phyloP scores from a whole-genome alignment of 2,888 invertebrate species.

The Plebejus melissa region DNA sequence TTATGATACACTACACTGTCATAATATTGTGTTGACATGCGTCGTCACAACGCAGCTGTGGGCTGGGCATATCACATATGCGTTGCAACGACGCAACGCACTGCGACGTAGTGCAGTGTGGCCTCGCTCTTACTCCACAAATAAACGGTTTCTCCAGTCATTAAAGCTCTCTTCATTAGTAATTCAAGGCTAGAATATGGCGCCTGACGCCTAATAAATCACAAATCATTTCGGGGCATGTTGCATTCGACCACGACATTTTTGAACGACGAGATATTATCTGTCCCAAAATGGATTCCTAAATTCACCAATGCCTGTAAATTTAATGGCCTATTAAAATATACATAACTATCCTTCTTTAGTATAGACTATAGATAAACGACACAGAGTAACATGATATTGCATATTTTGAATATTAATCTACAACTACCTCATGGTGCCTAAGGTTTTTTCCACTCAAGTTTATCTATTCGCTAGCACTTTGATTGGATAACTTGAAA shows the following conservation, averaged over 20 bases:
- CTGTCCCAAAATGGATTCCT: not conserved
- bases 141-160: not conserved
- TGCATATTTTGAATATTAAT: too few relatives aligned
- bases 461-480: too few relatives aligned
- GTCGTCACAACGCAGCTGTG: not conserved
- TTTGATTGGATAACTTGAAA: too few relatives aligned
- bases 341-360: too few relatives aligned
- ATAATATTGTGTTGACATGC: not conserved
- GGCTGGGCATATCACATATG: not conserved
- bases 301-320: not conserved
- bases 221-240: not conserved
- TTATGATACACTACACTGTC: not conserved
- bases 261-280: not conserved
- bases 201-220: not conserved
- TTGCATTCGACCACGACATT: not conserved
- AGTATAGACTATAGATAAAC: too few relatives aligned
- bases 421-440: too few relatives aligned
- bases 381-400: too few relatives aligned
- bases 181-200: not conserved
- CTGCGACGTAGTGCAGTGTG: not conserved
- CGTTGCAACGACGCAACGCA: not conserved
- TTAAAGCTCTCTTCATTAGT: not conserved
- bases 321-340: not conserved
- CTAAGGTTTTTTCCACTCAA: too few relatives aligned
- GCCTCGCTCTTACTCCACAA: not conserved